Percentiles rank a stretch among this genome's conserved stretches.
Conservation (phyloP, 2,113 vertebrate genomes). For the Philantomba maxwellii region DNA sequence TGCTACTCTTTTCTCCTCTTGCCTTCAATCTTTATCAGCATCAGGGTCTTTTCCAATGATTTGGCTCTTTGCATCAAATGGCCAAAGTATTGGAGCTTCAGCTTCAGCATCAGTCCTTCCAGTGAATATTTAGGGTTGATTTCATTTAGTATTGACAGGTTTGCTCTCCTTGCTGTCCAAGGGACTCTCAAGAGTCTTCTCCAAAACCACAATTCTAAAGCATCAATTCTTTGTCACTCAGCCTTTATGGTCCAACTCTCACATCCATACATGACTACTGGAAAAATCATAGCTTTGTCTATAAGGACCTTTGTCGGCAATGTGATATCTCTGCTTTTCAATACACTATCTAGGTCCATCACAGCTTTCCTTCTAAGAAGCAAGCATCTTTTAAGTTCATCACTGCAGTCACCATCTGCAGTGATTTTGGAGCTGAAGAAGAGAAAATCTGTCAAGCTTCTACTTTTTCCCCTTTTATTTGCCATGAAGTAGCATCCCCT, state of each 20-base stretch:
- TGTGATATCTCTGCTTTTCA: background rate
- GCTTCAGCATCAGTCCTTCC: background rate
- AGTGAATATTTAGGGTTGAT: background rate
- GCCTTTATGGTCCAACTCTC: background rate
- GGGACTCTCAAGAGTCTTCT: background rate
- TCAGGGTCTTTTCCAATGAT: background rate
- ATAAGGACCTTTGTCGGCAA: background rate
- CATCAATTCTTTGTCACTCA: background rate
- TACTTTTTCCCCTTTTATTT: background rate
- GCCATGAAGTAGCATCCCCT: background rate
- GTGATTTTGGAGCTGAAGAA: background rate
- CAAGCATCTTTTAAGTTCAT: background rate
- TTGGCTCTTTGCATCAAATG: background rate
- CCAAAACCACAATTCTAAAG: background rate
- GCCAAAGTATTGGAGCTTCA: background rate
- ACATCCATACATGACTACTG: background rate
- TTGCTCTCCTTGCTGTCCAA: background rate
- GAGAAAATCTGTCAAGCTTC: background rate
- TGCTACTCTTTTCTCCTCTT: background rate
- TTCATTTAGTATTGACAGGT: background rate
- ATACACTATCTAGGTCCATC: background rate
- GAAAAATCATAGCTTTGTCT: background rate
- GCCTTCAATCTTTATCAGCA: background rate
- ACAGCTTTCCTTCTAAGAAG: background rate
- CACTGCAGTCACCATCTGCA: background rate